phyloP scores from a whole-genome alignment of 2,113 vertebrate genomes.

The Felis chaus region DNA sequence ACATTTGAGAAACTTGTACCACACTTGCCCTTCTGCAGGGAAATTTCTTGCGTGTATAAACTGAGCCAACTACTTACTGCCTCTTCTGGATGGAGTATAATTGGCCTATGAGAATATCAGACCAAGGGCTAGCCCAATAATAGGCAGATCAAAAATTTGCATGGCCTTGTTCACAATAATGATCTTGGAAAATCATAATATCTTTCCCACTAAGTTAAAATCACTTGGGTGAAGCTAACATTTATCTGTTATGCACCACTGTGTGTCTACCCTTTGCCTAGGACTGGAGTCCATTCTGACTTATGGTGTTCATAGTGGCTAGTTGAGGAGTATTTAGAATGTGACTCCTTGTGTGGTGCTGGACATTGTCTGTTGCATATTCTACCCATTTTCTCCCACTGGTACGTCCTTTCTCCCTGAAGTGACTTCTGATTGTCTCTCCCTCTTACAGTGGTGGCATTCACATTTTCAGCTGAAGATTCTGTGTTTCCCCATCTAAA shows the following conservation, averaged over 20 bases:
- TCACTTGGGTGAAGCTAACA: not conserved
- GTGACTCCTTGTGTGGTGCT: too few species aligned
- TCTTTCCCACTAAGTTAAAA: not conserved
- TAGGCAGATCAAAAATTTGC: not conserved
- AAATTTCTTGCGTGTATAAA: not conserved
- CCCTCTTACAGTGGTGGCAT: not conserved
- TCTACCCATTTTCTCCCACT: not conserved
- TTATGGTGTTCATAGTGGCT: rapidly evolving
- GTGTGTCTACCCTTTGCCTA: not conserved
- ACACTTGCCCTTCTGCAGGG: not conserved
- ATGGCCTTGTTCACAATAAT: not conserved
- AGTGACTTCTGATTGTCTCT: not conserved
- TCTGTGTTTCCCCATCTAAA: not conserved
- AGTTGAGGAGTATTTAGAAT: not conserved
- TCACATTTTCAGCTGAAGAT: not conserved
- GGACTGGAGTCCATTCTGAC: not conserved
- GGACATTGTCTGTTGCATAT: not conserved
- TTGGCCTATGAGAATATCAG: not conserved
- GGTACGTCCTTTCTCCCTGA: not conserved
- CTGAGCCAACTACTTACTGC: not conserved
- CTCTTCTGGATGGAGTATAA: not conserved
- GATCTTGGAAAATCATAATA: not conserved
- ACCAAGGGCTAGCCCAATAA: not conserved
- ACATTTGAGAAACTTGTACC: not conserved
- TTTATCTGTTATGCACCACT: not conserved